phyloP scores from a whole-genome alignment of 1,140 invertebrate species.

The Epicauta chinensis region DNA sequence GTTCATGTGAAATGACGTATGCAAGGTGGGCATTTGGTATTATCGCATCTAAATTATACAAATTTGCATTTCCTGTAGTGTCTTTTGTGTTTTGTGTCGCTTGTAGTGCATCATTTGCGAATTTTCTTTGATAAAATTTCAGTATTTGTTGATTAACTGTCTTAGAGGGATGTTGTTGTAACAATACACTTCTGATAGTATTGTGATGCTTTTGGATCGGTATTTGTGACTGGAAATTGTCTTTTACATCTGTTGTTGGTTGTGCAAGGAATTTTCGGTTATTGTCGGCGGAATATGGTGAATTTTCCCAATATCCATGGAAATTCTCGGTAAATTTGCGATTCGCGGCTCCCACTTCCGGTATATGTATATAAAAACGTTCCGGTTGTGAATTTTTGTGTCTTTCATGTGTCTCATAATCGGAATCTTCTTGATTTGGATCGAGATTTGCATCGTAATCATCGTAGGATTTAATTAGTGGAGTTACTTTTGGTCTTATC shows the following conservation, averaged over 20 bases:
- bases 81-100: not conserved
- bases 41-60: not conserved
- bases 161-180: not conserved
- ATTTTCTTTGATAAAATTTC: slow-evolving; percentile 3
- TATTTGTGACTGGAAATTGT: slow-evolving; percentile 12
- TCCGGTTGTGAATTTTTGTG: not conserved
- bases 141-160: not conserved
- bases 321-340: slow-evolving; percentile 8
- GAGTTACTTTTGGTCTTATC: slow-evolving; percentile 16
- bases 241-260: not conserved
- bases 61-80: not conserved
- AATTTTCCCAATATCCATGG: slow-evolving; percentile 8
- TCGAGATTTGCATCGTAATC: slow-evolving; percentile 3
- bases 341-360: not conserved
- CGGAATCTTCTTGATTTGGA: slow-evolving; percentile 18
- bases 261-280: slow-evolving; percentile 8
- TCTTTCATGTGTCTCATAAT: slow-evolving; percentile 16
- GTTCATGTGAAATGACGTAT: not conserved
- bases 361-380: slow-evolving; percentile 3
- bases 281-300: slow-evolving; percentile 3
- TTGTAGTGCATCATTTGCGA: slow-evolving; percentile 3
- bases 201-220: slow-evolving; percentile 15
- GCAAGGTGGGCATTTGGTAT: not conserved
- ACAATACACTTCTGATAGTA: slow-evolving; percentile 22
- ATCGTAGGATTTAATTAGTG: not conserved